Evolutionary conservation across 2,888 invertebrate species (phyloP), one percentile per base, ranked within the genome.

Genomic region (Brassicogethes aeneus): DNA sequence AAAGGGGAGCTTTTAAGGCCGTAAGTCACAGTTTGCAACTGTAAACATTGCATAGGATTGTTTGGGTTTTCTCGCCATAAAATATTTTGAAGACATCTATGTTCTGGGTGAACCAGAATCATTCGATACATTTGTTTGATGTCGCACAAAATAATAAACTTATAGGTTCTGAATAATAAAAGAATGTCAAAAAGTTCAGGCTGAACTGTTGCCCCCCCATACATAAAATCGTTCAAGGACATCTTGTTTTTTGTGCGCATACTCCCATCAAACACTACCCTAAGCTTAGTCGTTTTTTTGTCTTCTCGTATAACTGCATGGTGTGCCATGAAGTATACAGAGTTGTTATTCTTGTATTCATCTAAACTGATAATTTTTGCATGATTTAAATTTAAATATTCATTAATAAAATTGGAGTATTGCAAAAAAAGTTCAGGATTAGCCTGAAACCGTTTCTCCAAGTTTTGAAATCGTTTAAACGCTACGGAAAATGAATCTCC

Each of bases 231-330:
- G 41, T 49, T 49, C 16, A 43, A 32, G 15, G 30, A 45, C 17
- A 17, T 42, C 23, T 38, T 40, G 17, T 46, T 34, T 29, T 41
- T 45, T 15, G 42, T 36, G 17, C 44, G 44, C 44, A 47, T 39
- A 15, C 47, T 42, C 7, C 47, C 49, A 43, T 49, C 47, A 36
- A 49, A 47, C 8, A 47, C 46, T 8, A 46, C 45, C 15, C 47
- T 41, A 15, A 45, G 31, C 15, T 43, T 41, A 8, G 47, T 49
- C 2, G 43, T 44, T 30, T 17, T 40, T 34, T 44, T 47, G 16
- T 45, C 43, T 17, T 47, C 37, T 35, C 42, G 16, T 10, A 49
- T 47, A 2, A 45, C 41, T 8, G 43, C 37, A 15, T 47, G 47
- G 34, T 49, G 47, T 14, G 43, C 48, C 36, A 45, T 33, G 37